Evolutionary conservation across 2,113 vertebrate species (phyloP), one percentile per base, ranked within the genome.

Genomic region (Archocentrus centrarchus): DNA sequence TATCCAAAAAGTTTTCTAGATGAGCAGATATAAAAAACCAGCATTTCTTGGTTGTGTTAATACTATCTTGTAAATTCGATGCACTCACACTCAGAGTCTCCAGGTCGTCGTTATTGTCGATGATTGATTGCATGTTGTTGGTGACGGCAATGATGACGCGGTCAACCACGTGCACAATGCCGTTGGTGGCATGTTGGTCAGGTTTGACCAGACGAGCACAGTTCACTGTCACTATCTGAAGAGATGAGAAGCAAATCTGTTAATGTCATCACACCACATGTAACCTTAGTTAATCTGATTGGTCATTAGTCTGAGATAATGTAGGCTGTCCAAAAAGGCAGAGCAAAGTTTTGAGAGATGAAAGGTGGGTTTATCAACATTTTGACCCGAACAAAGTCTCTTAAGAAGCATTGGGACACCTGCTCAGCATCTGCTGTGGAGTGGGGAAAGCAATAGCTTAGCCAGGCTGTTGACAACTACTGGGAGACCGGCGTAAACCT

Each of bases 101-200:
- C 79, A 99, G 96, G 85, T 95, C 96, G 1, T 99, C 98, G 50
- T 99, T 97, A 0, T 96, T 93, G 68, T 99, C 98, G 0, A 99
- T 94, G 55, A 99, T 84, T 7, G 97, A 91, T 85, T 97, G 94
- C 53, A 99, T 96, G 77, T 92, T 96, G 94, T 97, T 98, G 18
- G 97, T 97, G 11, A 97, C 76, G 61, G 98, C 98, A 10, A 97
- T 97, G 8, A 99, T 98, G 93, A 99, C 98, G 41, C 97, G 97
- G 86, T 99, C 98, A 0, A 99, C 98, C 75, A 99, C 96, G 0
- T 99, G 98, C 7, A 99, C 98, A 30, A 99, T 98, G 0, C 98
- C 98, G 0, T 99, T 99, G 88, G 98, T 98, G 18, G 98, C 97
- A 0, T 98, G 97, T 78, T 99, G 98, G 94, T 99, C 98, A 0